Conservation (phyloP, 2,888 invertebrate species). For the Morinoia aosen region DNA sequence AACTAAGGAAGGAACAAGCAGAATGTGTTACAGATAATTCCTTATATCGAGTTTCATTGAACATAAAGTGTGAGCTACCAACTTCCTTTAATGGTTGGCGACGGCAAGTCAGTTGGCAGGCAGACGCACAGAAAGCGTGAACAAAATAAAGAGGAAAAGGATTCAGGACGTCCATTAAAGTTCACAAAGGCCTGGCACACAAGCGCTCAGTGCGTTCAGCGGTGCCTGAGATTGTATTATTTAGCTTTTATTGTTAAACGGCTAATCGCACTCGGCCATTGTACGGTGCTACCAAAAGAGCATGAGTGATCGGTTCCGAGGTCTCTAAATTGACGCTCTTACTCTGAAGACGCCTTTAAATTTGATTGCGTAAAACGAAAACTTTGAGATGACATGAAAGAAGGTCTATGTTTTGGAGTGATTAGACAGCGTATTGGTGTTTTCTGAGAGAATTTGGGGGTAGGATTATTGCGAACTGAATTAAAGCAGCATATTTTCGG, state of each 20-base stretch:
- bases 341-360: background rate
- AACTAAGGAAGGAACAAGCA: too few species aligned
- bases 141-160: background rate
- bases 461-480: too few species aligned
- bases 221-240: slow-evolving; percentile 34
- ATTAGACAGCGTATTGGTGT: too few species aligned
- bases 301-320: slow-evolving; percentile 9
- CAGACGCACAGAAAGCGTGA: background rate
- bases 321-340: background rate
- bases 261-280: slow-evolving; percentile 28
- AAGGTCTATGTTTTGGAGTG: background rate
- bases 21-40: background rate
- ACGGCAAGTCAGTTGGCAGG: background rate
- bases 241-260: slow-evolving; percentile 22
- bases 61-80: background rate
- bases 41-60: background rate
- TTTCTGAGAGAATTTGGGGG: too few species aligned
- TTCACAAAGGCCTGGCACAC: slow-evolving; percentile 16
- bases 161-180: slow-evolving; percentile 40
- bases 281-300: slow-evolving; percentile 26
- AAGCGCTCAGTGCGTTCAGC: slow-evolving; percentile 5
- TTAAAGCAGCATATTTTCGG: too few species aligned
- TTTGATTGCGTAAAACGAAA: background rate
- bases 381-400: background rate
- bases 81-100: background rate